phyloP scores from a whole-genome alignment of 2,888 invertebrate genomes.

The Eupithecia tripunctaria region DNA sequence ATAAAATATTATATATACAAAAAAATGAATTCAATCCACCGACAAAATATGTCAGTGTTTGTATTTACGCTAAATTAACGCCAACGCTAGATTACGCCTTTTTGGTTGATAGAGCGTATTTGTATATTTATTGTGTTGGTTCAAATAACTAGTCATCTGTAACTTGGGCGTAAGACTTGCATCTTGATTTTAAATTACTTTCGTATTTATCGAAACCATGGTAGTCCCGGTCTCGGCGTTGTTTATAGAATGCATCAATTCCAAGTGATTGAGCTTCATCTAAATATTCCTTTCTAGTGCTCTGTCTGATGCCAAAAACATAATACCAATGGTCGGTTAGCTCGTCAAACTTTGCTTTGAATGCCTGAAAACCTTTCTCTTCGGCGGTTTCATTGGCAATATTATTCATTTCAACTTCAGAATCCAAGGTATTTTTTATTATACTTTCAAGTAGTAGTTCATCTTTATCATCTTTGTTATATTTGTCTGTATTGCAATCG shows the following conservation, averaged over 20 bases:
- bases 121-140: too few species aligned
- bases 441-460: neutral
- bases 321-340: conserved; percentile 1
- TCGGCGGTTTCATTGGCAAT: conserved; percentile 15
- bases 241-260: conserved; percentile 9
- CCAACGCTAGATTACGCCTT: too few species aligned
- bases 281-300: conserved; percentile 2
- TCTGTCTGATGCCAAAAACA: neutral
- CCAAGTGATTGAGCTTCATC: neutral
- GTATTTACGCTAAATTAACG: too few species aligned
- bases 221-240: conserved; percentile 15
- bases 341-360: conserved; percentile 5
- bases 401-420: conserved; percentile 3
- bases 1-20: too few species aligned
- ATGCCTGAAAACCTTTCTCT: neutral
- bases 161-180: neutral
- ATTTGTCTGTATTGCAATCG: neutral
- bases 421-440: neutral
- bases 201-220: conserved; percentile 4
- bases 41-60: too few species aligned
- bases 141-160: neutral
- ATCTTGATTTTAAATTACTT: neutral
- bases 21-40: too few species aligned
- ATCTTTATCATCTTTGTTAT: neutral
- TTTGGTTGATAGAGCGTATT: too few species aligned